Evolutionary conservation across 2,797 vertebrate species (phyloP), one percentile per base, ranked within the genome.

Genomic region (Microctenopoma lineatum): DNA sequence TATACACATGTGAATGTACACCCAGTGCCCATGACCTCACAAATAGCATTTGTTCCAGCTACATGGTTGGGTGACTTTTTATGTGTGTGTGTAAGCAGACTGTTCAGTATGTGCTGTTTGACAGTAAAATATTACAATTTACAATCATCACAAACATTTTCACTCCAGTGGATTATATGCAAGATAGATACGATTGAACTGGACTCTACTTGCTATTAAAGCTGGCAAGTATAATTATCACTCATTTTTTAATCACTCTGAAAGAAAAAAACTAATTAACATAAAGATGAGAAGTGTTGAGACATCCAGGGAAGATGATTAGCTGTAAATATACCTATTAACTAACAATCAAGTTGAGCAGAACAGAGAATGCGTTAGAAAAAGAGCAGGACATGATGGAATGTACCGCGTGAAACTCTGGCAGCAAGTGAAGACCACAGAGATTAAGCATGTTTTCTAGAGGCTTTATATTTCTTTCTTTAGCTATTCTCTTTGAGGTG

Each of bases 261-360:
- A 58, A 80, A 83, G 58, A 79, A 85, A 81, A 21, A 52, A 74
- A 57, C 68, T 80, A 75, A 87, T 88, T 77, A 79, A 71, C 45
- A 65, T 57, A 47, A 44, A 80, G 58, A 88, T 77, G 60, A 78
- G 71, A 74, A 77, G 12, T 66, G 68, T 55, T 84, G 76, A 79
- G 61, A 87, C 80, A 79, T 69, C 59, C 51, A 52, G 47, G 34
- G 52, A 44, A 56, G 57, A 66, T 85, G 52, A 89, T 79, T 70
- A 65, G 57, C 70, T 74, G 67, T 60, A 58, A 61, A 77, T 83
- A 39, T 70, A 67, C 48, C 59, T 38, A 68, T 73, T 82, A 54
- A 44, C 41, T 48, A 51, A 75, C 70, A 70, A 85, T 73, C 58
- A 39, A 26, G 65, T 57, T 5, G 29, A 66, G 45, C 48, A 51